Percentiles rank a stretch among this genome's conserved stretches.
These are phyloP conservation scores for Ptychochromis oligacanthus DNA, from an alignment of 2,113 vertebrate species.

Conservation along the genomic window DNA sequence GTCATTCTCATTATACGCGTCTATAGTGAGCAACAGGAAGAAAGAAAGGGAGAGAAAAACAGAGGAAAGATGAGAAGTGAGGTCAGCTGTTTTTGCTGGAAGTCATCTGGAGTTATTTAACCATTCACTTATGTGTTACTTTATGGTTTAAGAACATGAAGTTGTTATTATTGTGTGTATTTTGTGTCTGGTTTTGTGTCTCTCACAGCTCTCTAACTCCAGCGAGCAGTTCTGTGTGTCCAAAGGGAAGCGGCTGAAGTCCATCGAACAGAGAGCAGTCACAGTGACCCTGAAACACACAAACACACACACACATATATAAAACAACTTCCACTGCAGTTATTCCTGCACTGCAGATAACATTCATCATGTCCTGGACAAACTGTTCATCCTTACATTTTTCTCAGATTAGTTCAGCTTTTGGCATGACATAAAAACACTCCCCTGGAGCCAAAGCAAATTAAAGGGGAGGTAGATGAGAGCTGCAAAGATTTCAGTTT, in stretches of 20 bases:
- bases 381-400: neutral
- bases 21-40: conserved; percentile 64
- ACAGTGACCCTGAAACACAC: conserved; percentile 86
- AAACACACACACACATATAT: conserved; percentile 28
- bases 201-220: conserved; percentile 95
- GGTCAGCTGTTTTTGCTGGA: neutral
- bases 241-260: conserved; percentile 94
- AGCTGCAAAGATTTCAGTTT: neutral
- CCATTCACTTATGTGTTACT: neutral
- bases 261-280: conserved; percentile 92
- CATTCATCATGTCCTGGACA: neutral
- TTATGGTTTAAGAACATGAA: accelerated
- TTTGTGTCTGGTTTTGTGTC: conserved; percentile 28
- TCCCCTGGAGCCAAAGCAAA: neutral
- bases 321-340: neutral
- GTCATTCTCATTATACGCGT: conserved; percentile 93
- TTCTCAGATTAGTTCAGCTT: too few species aligned
- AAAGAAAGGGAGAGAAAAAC: neutral
- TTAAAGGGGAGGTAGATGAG: neutral
- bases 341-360: neutral
- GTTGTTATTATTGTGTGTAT: neutral
- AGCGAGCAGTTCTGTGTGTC: conserved; percentile 94
- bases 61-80: conserved; percentile 13
- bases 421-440: neutral
- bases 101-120: neutral